phyloP scores from a whole-genome alignment of 2,888 invertebrate genomes.

The Pyrgus malvae region DNA sequence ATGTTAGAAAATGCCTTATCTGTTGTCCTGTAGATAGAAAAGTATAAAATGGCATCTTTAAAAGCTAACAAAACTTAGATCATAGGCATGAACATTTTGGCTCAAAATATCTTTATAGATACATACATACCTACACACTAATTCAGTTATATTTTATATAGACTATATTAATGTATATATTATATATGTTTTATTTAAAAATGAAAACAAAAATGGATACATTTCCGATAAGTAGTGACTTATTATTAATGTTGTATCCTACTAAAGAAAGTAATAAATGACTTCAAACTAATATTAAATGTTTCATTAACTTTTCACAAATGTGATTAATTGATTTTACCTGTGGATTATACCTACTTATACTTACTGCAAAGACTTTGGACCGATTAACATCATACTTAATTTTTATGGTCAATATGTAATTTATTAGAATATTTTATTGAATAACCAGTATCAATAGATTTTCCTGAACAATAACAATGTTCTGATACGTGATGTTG shows the following conservation, averaged over 20 bases:
- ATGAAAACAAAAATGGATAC: slow-evolving; percentile 41
- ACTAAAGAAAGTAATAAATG: slow-evolving; percentile 46
- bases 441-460: too few species aligned
- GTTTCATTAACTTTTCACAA: background rate
- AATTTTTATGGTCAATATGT: too few species aligned
- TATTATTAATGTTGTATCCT: slow-evolving; percentile 53
- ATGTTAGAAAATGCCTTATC: background rate
- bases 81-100: slow-evolving; percentile 9
- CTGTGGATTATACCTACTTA: background rate
- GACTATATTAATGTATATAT: slow-evolving; percentile 51
- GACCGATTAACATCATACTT: too few species aligned
- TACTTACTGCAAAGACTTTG: too few species aligned
- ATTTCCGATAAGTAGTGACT: slow-evolving; percentile 50
- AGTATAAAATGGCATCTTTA: slow-evolving; percentile 1
- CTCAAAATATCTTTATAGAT: slow-evolving; percentile 25
- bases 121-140: slow-evolving; percentile 34
- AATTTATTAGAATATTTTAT: too few species aligned
- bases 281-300: slow-evolving; percentile 40
- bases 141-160: slow-evolving; percentile 58
- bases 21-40: background rate
- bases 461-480: too few species aligned
- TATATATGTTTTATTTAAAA: slow-evolving; percentile 53
- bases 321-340: background rate
- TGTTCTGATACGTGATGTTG: too few species aligned
- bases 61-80: slow-evolving; percentile 6